phyloP scores from a whole-genome alignment of 1,140 invertebrate species.

The Pseudomyrmex cubaensis region DNA sequence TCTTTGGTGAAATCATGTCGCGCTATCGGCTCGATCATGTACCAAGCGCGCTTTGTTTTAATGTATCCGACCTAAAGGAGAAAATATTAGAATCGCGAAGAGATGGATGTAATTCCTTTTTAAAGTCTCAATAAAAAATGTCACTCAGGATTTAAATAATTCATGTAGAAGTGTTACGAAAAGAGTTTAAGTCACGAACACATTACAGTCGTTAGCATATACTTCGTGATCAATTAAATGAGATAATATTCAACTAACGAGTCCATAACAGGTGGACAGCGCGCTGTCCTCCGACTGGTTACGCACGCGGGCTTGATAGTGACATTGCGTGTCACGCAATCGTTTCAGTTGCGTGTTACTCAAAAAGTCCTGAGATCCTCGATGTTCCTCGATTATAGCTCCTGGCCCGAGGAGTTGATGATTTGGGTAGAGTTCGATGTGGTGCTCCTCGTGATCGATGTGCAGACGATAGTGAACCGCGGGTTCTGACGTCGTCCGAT shows the following conservation, averaged over 20 bases:
- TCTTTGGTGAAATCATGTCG: constrained; percentile 75
- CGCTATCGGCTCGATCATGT: constrained; percentile 86
- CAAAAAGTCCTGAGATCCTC: constrained; percentile 31
- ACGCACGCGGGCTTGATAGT: constrained; percentile 82
- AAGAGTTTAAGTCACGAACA: constrained; percentile 34
- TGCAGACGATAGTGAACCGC: constrained; percentile 82
- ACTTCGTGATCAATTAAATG: background rate
- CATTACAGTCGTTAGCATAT: background rate
- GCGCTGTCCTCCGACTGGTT: constrained; percentile 81
- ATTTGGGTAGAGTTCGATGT: constrained; percentile 82
- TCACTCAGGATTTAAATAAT: background rate
- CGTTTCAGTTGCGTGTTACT: constrained; percentile 33
- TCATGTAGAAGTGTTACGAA: background rate
- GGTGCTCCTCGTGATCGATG: constrained; percentile 78
- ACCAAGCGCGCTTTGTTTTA: constrained; percentile 81
- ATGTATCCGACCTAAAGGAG: constrained; percentile 85
- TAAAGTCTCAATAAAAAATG: too few species aligned
- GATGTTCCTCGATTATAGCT: constrained; percentile 38
- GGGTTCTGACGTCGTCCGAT: constrained; percentile 62
- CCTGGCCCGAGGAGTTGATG: constrained; percentile 69
- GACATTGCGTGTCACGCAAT: constrained; percentile 78
- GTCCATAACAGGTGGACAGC: constrained; percentile 85
- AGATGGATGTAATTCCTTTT: background rate
- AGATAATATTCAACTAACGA: constrained; percentile 83
- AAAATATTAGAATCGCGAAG: constrained; percentile 31